These are phyloP conservation scores for Tyria jacobaeae DNA, from an alignment of 2,888 invertebrate species.

Conservation along the genomic window DNA sequence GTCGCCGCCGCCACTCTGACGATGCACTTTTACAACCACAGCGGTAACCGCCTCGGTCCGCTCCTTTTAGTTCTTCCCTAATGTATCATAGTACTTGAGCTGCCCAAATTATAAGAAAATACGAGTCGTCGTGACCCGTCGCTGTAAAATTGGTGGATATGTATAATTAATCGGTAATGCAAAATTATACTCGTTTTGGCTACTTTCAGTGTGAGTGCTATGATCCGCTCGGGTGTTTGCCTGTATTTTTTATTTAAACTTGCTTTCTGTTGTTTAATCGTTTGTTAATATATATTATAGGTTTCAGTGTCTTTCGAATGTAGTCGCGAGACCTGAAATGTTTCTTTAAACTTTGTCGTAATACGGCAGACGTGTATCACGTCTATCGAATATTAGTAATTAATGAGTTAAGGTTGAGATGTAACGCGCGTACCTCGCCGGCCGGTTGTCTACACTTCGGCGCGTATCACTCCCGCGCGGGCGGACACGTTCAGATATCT, in stretches of 20 bases:
- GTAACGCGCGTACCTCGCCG: slow-evolving; percentile 20
- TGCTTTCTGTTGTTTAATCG: slow-evolving; percentile 26
- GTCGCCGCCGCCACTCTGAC: slow-evolving; percentile 1
- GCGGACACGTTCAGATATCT: slow-evolving; percentile 53
- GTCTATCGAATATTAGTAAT: background rate
- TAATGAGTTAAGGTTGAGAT: slow-evolving; percentile 8
- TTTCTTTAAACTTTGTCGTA: background rate
- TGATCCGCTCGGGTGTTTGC: slow-evolving; percentile 44
- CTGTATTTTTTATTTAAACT: slow-evolving; percentile 42
- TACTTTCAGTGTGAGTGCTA: slow-evolving; percentile 61
- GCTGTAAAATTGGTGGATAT: slow-evolving; percentile 30
- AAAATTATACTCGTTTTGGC: slow-evolving; percentile 39
- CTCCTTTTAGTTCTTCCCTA: slow-evolving; percentile 33
- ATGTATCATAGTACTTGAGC: slow-evolving; percentile 59
- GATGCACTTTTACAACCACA: slow-evolving; percentile 38
- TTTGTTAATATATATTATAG: slow-evolving; percentile 16
- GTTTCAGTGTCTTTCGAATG: background rate
- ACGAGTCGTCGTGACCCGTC: background rate
- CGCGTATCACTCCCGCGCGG: slow-evolving; percentile 28
- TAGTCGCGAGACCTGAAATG: background rate
- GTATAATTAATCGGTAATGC: slow-evolving; percentile 26
- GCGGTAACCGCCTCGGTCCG: slow-evolving; percentile 3
- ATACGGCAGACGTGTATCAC: background rate
- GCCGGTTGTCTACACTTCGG: slow-evolving; percentile 24
- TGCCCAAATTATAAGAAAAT: slow-evolving; percentile 36